Percentiles rank a stretch among this genome's conserved stretches.
These are phyloP conservation scores for Agrotis exclamationis DNA, from an alignment of 2,888 invertebrate species.

Conservation along the genomic window DNA sequence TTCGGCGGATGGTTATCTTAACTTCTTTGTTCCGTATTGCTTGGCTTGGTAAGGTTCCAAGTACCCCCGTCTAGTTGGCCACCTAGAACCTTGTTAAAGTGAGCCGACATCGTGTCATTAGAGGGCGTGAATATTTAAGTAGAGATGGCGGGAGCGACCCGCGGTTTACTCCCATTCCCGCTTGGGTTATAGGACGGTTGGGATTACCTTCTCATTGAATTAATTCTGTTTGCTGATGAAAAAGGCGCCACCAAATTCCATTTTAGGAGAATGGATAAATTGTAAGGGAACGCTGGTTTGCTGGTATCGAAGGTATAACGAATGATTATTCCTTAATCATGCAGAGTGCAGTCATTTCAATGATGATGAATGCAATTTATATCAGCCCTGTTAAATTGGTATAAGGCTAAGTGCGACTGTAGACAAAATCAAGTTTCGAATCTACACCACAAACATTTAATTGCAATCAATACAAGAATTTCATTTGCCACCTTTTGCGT, in stretches of 20 bases:
- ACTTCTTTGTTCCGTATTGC: slow-evolving; percentile 61
- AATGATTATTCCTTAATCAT: slow-evolving; percentile 24
- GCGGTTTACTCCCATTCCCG: slow-evolving; percentile 79
- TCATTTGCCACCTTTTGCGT: slow-evolving; percentile 15
- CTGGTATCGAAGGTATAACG: slow-evolving; percentile 30
- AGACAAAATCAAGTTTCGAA: neutral
- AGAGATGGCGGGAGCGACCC: slow-evolving; percentile 81
- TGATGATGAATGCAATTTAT: too few relatives aligned
- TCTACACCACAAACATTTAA: slow-evolving; percentile 4
- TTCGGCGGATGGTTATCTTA: slow-evolving; percentile 60
- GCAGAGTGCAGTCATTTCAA: neutral
- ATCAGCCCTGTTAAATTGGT: too few relatives aligned
- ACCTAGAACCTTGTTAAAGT: slow-evolving; percentile 81
- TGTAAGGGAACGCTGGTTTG: slow-evolving; percentile 50
- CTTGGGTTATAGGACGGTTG: slow-evolving; percentile 80
- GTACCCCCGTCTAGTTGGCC: slow-evolving; percentile 65
- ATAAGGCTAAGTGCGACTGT: too few relatives aligned
- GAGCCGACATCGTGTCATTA: slow-evolving; percentile 86
- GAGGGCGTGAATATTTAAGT: slow-evolving; percentile 89
- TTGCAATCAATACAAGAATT: slow-evolving; percentile 25
- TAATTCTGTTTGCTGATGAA: slow-evolving; percentile 83
- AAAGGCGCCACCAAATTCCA: slow-evolving; percentile 75
- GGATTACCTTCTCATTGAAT: slow-evolving; percentile 86
- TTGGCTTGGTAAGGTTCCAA: slow-evolving; percentile 65
- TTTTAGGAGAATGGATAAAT: slow-evolving; percentile 70